Evolutionary conservation across 2,797 vertebrate genomes (phyloP).

Genomic region (Argya squamiceps): DNA sequence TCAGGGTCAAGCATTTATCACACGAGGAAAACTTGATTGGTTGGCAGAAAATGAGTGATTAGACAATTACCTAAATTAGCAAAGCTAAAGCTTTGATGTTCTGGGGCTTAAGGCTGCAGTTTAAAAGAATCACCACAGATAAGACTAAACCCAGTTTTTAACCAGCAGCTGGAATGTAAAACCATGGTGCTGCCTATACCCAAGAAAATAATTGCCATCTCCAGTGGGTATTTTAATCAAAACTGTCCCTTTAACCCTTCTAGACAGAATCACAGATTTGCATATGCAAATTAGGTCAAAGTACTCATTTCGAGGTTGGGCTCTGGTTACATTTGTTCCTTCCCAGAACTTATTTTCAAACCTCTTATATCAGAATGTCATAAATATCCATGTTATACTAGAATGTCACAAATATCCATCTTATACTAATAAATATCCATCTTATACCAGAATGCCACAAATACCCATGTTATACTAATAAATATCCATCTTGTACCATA

Average conservation of each 20-base stretch:
- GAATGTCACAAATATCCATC: neutral
- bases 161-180: neutral
- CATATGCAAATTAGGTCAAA: neutral
- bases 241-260: neutral
- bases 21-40: fast-evolving
- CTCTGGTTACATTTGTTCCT: neutral
- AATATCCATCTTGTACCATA: neutral
- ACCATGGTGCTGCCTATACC: neutral
- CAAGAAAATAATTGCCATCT: neutral
- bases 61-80: neutral
- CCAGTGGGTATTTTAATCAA: neutral
- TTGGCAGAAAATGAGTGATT: neutral
- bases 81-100: neutral
- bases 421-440: neutral
- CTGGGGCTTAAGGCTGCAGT: neutral
- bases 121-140: neutral
- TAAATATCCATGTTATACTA: neutral
- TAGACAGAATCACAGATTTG: neutral
- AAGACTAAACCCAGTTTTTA: neutral
- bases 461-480: no score
- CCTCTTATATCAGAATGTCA: neutral
- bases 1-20: neutral
- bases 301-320: neutral
- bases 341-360: neutral
- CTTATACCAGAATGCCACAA: neutral